These are phyloP conservation scores for Struthidea cinerea DNA, from an alignment of 2,113 vertebrate species.

Conservation along the genomic window DNA sequence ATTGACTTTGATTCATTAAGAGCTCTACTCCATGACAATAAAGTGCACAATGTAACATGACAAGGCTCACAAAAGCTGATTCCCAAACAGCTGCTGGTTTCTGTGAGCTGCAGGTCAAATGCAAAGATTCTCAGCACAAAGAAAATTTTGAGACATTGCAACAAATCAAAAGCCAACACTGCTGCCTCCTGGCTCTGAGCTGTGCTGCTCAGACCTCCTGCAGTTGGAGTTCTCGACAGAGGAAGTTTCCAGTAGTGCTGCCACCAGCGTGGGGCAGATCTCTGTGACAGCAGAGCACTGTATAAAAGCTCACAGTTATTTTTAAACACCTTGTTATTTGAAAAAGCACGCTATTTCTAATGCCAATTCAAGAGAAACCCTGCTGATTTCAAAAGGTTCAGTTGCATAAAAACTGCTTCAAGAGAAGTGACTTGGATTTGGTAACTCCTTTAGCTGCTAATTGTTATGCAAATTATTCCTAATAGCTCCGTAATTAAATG, in stretches of 20 bases:
- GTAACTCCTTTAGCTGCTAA: not conserved
- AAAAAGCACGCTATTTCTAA: not conserved
- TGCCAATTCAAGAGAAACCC: not conserved
- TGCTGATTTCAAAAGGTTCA: not conserved
- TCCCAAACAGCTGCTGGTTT: not conserved
- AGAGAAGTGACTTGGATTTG: not conserved
- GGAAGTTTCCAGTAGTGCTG: not conserved
- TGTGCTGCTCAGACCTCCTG: not conserved
- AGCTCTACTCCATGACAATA: not conserved
- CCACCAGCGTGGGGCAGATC: not conserved
- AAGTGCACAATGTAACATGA: not conserved
- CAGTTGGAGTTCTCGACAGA: not conserved
- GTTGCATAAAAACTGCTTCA: not conserved
- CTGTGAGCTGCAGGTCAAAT: not conserved
- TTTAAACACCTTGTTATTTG: not conserved
- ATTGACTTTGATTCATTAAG: not conserved
- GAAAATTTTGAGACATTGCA: not conserved
- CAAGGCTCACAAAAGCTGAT: not conserved
- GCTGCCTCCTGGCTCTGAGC: not conserved
- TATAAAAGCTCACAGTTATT: not conserved
- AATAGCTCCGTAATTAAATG: not conserved
- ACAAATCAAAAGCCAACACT: not conserved
- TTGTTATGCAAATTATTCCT: not conserved
- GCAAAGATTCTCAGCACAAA: not conserved
- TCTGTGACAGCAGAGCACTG: not conserved